A percentile compares a stretch with the other conserved stretches of the same genome.
Conservation (phyloP, 2,797 vertebrate species). For the Limosa lapponica region DNA sequence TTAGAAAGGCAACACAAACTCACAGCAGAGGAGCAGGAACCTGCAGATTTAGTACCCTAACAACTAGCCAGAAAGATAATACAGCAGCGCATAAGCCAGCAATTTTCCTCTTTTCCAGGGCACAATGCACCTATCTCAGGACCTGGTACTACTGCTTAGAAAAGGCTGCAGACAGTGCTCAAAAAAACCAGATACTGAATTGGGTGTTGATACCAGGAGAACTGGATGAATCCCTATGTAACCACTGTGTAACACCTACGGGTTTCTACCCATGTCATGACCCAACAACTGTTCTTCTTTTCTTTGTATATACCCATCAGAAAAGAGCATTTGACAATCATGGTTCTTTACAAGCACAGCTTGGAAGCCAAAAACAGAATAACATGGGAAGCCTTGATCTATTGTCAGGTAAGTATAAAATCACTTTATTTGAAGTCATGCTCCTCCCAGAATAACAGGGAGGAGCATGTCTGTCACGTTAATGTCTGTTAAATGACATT, state of each 20-base stretch:
- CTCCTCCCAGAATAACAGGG: not conserved
- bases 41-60: not conserved
- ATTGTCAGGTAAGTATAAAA: not conserved
- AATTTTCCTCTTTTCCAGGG: not conserved
- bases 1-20: not conserved
- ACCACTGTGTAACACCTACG: accelerated
- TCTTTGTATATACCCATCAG: not conserved
- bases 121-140: not conserved
- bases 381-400: not conserved
- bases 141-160: not conserved
- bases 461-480: too few relatives aligned
- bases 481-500: too few relatives aligned
- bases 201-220: not conserved
- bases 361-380: not conserved
- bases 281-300: not conserved
- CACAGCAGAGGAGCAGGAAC: not conserved
- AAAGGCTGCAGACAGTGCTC: not conserved
- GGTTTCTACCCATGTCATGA: not conserved
- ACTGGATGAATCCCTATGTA: not conserved
- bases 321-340: not conserved
- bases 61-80: not conserved
- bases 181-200: not conserved
- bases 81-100: not conserved
- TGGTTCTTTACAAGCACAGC: not conserved
- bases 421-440: not conserved